Conservation (phyloP, 1,140 invertebrate species). For the Araneus ventricosus region DNA sequence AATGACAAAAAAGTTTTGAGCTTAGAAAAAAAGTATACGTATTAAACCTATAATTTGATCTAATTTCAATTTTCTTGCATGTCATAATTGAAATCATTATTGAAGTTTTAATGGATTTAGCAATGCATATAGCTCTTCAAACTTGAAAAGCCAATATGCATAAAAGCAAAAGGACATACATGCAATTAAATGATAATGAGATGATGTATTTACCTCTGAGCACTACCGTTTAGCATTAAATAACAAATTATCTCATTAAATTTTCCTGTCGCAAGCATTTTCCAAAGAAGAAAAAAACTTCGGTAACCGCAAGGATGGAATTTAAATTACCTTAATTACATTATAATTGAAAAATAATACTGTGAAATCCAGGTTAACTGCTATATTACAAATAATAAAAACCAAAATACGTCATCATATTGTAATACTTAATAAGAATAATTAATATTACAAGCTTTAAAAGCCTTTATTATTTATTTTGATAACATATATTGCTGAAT, state of each 20-base stretch:
- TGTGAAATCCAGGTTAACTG: not conserved
- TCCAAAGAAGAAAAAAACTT: not conserved
- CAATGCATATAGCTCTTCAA: too few species aligned
- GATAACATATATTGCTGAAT: too few species aligned
- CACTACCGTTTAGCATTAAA: not conserved
- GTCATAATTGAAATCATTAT: not conserved
- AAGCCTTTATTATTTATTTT: too few species aligned
- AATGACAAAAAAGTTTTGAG: too few species aligned
- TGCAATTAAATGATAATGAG: not conserved
- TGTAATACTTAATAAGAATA: not conserved
- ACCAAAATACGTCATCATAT: not conserved
- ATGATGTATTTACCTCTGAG: not conserved
- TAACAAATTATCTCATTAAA: not conserved
- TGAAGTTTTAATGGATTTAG: too few species aligned
- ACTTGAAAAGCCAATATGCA: too few species aligned
- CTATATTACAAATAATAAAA: not conserved
- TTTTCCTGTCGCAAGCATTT: not conserved
- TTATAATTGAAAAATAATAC: slow-evolving; percentile 13
- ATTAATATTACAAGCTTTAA: too few species aligned
- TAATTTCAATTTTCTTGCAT: not conserved
- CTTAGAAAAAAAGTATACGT: not conserved
- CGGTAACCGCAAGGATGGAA: not conserved
- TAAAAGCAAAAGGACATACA: not conserved
- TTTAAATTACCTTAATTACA: slow-evolving; percentile 1
- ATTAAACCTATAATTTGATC: not conserved